Conservation (phyloP, 2,888 invertebrate species). For the Drosophila macrospina region DNA sequence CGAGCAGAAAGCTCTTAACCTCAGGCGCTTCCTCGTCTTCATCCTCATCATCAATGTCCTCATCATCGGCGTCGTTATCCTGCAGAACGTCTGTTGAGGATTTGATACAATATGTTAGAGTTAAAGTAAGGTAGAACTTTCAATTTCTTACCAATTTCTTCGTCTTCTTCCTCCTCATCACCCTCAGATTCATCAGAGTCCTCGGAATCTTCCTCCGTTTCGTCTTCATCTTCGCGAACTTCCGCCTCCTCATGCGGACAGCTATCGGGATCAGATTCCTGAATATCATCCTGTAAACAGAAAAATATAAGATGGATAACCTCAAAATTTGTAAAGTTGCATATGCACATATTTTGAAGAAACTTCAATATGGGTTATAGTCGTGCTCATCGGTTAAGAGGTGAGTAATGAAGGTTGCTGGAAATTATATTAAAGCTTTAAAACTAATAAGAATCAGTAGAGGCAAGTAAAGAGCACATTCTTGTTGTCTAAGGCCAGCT, state of each 20-base stretch:
- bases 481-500: constrained; percentile 84
- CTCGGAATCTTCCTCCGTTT: constrained; percentile 85
- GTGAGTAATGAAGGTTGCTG: constrained; percentile 43
- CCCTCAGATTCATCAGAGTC: constrained; percentile 85
- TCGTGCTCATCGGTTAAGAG: constrained; percentile 43
- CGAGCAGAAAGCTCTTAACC: constrained; percentile 85
- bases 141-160: constrained; percentile 82
- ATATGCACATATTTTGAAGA: neutral
- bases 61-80: constrained; percentile 85
- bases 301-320: constrained; percentile 18
- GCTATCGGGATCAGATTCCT: constrained; percentile 85
- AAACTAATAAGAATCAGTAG: constrained; percentile 35
- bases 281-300: constrained; percentile 84
- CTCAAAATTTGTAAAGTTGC: neutral
- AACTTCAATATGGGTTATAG: constrained; percentile 3
- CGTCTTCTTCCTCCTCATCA: constrained; percentile 85
- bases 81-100: constrained; percentile 64
- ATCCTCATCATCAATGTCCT: constrained; percentile 85
- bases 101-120: neutral
- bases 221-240: constrained; percentile 83
- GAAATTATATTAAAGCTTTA: constrained; percentile 49
- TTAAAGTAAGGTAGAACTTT: neutral
- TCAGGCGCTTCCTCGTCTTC: constrained; percentile 85
- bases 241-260: constrained; percentile 84
- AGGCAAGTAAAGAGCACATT: constrained; percentile 66